These are phyloP conservation scores for Ferrisia virgata DNA, from an alignment of 2,888 invertebrate species.

Conservation along the genomic window DNA sequence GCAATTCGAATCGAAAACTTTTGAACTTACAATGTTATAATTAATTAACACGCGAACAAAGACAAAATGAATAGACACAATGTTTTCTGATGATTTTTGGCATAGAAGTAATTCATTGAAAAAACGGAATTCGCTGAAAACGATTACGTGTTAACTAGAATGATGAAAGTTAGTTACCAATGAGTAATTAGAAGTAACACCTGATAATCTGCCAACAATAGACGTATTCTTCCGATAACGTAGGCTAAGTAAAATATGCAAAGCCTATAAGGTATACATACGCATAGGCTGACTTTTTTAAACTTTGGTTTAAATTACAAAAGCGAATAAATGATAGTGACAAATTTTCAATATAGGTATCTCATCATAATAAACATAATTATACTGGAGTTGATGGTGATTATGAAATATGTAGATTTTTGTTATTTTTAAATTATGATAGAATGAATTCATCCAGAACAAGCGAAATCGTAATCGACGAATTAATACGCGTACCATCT, in stretches of 20 bases:
- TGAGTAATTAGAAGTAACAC: background rate
- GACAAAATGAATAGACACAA: background rate
- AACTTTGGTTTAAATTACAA: background rate
- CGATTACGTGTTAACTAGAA: background rate
- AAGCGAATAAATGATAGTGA: background rate
- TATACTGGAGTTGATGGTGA: no score
- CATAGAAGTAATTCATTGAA: background rate
- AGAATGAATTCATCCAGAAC: background rate
- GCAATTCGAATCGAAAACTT: no score
- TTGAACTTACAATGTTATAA: no score
- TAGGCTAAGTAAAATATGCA: background rate
- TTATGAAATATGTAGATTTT: background rate
- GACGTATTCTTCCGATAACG: background rate
- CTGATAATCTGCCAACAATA: background rate
- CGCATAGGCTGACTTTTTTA: background rate
- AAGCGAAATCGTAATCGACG: background rate
- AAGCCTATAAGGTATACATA: no score
- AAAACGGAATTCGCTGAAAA: background rate
- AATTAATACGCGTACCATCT: background rate
- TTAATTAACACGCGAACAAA: background rate
- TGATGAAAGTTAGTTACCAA: background rate
- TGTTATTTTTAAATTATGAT: background rate
- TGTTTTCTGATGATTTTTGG: background rate
- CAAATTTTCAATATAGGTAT: background rate
- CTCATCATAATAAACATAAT: no score